A percentile compares a stretch with the other conserved stretches of the same genome.
Conservation (phyloP, 1,140 invertebrate genomes). For the Bombus haemorrhoidalis region DNA sequence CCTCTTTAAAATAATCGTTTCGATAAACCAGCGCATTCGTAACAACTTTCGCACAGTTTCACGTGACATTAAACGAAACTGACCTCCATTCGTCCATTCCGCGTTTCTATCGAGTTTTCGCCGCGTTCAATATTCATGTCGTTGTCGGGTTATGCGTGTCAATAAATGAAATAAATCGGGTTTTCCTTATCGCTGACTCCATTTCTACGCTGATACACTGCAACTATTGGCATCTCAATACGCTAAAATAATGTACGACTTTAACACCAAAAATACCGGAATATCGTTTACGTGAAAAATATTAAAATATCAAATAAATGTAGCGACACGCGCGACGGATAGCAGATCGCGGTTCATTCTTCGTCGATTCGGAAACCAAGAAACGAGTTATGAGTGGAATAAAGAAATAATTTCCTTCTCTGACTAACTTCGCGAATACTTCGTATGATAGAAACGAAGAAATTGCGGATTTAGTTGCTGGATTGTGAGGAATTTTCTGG, state of each 20-base stretch:
- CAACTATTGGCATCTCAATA: not conserved
- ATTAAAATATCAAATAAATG: too few relatives aligned
- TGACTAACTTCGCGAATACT: not conserved
- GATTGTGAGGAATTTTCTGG: not conserved
- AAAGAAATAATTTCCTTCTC: not conserved
- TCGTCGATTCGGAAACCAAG: not conserved
- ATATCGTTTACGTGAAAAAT: too few relatives aligned
- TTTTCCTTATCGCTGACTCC: not conserved
- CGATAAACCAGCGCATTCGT: constrained; percentile 1
- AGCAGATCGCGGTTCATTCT: not conserved
- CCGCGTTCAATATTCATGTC: not conserved
- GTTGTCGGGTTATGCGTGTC: not conserved
- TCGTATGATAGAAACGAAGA: not conserved
- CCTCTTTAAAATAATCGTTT: not conserved
- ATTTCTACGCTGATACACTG: not conserved
- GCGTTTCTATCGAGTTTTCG: not conserved
- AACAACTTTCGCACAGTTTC: constrained; percentile 15
- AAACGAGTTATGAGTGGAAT: not conserved
- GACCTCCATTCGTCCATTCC: not conserved
- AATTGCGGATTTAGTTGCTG: not conserved
- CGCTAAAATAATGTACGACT: not conserved
- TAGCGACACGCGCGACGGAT: too few relatives aligned
- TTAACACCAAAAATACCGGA: not conserved
- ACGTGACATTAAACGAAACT: not conserved
- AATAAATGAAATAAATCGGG: not conserved